These are phyloP conservation scores for Celastrina argiolus DNA, from an alignment of 2,888 invertebrate genomes.

Conservation along the genomic window DNA sequence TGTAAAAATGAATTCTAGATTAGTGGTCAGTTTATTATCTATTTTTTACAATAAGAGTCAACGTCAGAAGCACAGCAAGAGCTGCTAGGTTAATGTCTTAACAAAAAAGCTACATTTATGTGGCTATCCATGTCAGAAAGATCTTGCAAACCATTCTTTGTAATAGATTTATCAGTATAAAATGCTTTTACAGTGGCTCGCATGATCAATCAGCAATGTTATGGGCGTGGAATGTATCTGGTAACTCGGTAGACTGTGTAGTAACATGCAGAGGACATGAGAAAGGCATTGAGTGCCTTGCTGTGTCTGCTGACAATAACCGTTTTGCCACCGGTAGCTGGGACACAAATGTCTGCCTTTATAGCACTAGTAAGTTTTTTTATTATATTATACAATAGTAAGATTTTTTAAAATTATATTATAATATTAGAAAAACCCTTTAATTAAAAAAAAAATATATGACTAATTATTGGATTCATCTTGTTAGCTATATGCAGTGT, in stretches of 20 bases:
- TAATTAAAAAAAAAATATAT: not conserved
- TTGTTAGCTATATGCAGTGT: no score
- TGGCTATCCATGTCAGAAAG: no score
- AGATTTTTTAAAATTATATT: no score
- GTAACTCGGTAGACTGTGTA: conserved; percentile 86
- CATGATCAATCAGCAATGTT: conserved; percentile 95
- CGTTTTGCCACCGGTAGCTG: conserved; percentile 90
- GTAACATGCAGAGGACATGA: conserved; percentile 94
- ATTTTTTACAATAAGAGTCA: no score
- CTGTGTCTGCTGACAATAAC: conserved; percentile 82
- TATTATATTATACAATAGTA: conserved; percentile 1
- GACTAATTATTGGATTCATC: no score
- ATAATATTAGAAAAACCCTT: no score
- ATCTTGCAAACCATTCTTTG: no score
- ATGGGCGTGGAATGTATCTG: conserved; percentile 90
- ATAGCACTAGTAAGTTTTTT: conserved; percentile 82
- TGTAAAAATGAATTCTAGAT: no score
- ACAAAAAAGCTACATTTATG: no score
- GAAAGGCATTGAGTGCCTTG: conserved; percentile 92
- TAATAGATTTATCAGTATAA: not conserved
- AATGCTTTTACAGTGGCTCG: conserved; percentile 81
- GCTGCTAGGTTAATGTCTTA: no score
- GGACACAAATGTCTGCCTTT: conserved; percentile 94
- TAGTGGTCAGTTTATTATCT: no score
- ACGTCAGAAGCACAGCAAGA: no score